These are phyloP conservation scores for Drosophila lacicola DNA, from an alignment of 2,888 invertebrate genomes.

Conservation along the genomic window DNA sequence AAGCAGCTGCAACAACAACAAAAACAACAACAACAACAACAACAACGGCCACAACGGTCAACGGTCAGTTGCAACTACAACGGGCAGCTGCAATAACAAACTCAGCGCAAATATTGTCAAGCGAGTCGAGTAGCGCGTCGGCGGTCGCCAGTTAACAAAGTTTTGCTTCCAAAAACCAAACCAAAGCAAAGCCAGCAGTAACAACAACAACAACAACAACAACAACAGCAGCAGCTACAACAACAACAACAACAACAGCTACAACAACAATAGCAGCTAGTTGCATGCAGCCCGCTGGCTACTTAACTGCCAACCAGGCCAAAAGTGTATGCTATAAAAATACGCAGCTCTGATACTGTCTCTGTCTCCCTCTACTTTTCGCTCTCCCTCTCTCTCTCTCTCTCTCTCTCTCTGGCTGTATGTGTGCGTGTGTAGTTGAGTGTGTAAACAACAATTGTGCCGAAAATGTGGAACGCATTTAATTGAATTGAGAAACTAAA, in stretches of 20 bases:
- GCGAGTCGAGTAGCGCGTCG: slow-evolving; percentile 39
- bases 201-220: slow-evolving; percentile 25
- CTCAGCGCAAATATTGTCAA: slow-evolving; percentile 74
- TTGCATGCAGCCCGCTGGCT: slow-evolving; percentile 63
- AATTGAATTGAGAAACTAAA: slow-evolving; percentile 74
- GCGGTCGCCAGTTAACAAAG: slow-evolving; percentile 74
- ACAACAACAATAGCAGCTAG: slow-evolving; percentile 18
- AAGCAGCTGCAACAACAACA: slow-evolving; percentile 44
- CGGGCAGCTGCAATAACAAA: slow-evolving; percentile 35
- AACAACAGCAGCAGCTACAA: slow-evolving; percentile 17
- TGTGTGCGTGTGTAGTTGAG: slow-evolving; percentile 25
- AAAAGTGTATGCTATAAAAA: slow-evolving; percentile 64
- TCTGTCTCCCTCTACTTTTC: slow-evolving; percentile 1
- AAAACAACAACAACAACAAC: slow-evolving; percentile 24
- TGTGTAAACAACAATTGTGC: slow-evolving; percentile 64
- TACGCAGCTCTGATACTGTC: slow-evolving; percentile 30
- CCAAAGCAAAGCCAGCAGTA: slow-evolving; percentile 25
- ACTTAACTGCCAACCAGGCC: slow-evolving; percentile 64
- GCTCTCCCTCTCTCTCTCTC: slow-evolving; percentile 1
- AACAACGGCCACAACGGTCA: slow-evolving; percentile 17
- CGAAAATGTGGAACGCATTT: slow-evolving; percentile 67
- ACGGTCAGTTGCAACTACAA: neutral
- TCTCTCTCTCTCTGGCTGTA: neutral
- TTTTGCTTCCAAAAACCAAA: slow-evolving; percentile 51
- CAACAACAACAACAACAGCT: slow-evolving; percentile 21